Evolutionary conservation across 2,113 vertebrate species (phyloP), one percentile per base, ranked within the genome.

Genomic region (Casuarius casuarius): DNA sequence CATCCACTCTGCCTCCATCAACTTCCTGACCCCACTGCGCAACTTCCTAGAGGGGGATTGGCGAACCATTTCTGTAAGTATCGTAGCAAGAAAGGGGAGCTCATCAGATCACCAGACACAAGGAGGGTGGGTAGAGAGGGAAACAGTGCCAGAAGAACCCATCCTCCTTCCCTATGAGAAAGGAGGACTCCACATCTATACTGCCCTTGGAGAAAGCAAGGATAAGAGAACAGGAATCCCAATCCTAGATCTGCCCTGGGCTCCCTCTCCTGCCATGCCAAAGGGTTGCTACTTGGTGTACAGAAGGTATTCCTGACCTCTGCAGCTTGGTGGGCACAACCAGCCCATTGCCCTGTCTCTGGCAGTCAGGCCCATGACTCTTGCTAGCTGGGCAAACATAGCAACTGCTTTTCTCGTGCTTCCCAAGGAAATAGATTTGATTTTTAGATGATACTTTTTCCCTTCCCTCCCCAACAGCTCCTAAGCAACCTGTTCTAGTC

Each of bases 1-100:
- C 92, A 99, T 99, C 92, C 99, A 99, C 66, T 98, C 98, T 0
- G 98, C 99, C 4, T 98, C 99, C 23, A 82, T 98, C 95, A 98
- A 97, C 95, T 99, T 99, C 97, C 99, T 99, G 85, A 99, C 98
- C 2, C 99, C 99, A 1, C 97, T 99, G 77, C 99, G 99, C 70
- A 99, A 99, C 98, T 99, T 99, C 97, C 97, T 99, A 96, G 99
- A 99, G 67, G 99, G 99, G 59, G 99, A 99, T n/a, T 99, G 99
- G 99, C 98, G 98, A 97, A 99, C 99, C 5, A 99, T 99, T 63
- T 98, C 99, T 33, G 99, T 99, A 87, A 98, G 99, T 96, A 6
- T 10, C 48, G 29, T 0, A 7, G 21, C 51, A 82, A 51, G 67
- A 75, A 31, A 38, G 73, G 42, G 87, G 12, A 25, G 19, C n/a